Percentiles rank a stretch among this genome's conserved stretches.
Evolutionary conservation across 2,113 vertebrate genomes (phyloP).

Genomic region (Nettapus auritus): DNA sequence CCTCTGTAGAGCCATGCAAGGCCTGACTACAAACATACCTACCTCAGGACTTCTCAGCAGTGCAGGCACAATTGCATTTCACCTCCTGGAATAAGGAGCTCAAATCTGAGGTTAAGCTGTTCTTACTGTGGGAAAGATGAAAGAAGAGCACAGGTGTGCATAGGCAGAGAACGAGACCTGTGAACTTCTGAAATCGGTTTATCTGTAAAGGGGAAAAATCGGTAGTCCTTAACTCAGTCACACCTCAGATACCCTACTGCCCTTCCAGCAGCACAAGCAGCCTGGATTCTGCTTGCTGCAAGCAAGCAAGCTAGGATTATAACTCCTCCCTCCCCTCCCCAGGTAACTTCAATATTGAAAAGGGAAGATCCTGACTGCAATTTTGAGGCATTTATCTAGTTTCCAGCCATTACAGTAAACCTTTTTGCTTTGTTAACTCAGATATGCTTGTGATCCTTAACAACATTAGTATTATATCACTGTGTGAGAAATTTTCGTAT

Average conservation of each 20-base stretch:
- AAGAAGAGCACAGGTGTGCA: background rate
- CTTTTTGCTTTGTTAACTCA: no score
- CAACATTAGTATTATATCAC: no score
- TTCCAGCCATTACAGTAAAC: no score
- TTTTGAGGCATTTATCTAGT: no score
- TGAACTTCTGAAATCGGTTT: background rate
- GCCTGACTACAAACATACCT: background rate
- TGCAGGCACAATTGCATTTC: background rate
- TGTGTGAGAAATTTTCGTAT: no score
- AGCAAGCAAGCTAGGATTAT: background rate
- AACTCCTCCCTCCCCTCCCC: no score
- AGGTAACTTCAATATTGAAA: no score
- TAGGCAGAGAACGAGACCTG: background rate
- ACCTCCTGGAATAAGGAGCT: background rate
- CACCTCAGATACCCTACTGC: background rate
- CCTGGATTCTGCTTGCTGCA: background rate
- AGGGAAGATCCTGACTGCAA: no score
- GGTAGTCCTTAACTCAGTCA: background rate
- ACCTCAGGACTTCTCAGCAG: background rate
- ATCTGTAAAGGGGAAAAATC: background rate
- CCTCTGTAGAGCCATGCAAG: background rate
- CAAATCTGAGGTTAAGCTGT: background rate
- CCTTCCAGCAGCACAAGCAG: background rate
- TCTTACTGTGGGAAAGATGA: background rate
- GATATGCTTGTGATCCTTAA: no score